phyloP scores from a whole-genome alignment of 2,888 invertebrate genomes.

The Mesopsocus fuscifrons region DNA sequence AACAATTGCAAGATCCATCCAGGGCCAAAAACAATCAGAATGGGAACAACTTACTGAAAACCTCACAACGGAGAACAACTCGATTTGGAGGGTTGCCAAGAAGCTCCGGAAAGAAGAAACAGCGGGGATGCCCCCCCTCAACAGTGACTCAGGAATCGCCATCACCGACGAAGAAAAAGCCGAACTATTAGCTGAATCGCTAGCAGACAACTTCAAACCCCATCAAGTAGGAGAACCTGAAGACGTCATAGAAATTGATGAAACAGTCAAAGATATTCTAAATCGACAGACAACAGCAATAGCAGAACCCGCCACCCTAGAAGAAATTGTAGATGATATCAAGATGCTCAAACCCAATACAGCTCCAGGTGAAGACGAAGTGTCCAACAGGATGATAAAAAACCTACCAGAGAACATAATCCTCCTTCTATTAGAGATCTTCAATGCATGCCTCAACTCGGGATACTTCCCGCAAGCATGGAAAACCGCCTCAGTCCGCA shows the following conservation, averaged over 20 bases:
- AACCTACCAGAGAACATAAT: conserved; percentile 2
- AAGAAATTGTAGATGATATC: not conserved
- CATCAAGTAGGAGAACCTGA: not conserved
- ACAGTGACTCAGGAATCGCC: not conserved
- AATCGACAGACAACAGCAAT: not conserved
- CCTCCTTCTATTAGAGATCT: conserved; percentile 5
- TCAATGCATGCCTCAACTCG: conserved; percentile 8
- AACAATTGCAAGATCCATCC: not conserved
- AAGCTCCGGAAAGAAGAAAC: not conserved
- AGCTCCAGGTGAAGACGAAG: not conserved
- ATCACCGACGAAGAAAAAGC: not conserved
- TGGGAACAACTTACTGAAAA: not conserved
- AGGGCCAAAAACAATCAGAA: not conserved
- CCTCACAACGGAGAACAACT: not conserved
- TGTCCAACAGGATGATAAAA: not conserved
- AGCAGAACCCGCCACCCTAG: not conserved
- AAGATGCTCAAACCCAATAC: not conserved
- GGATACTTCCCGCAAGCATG: conserved; percentile 16
- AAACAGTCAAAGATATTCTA: not conserved
- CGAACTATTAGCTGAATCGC: not conserved
- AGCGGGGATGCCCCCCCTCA: not conserved
- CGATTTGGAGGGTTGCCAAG: not conserved
- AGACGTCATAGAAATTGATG: not conserved
- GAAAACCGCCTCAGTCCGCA: conserved; percentile 17
- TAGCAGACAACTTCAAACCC: not conserved